Conservation (phyloP, 2,797 vertebrate genomes). For the Gallinago solitaria region DNA sequence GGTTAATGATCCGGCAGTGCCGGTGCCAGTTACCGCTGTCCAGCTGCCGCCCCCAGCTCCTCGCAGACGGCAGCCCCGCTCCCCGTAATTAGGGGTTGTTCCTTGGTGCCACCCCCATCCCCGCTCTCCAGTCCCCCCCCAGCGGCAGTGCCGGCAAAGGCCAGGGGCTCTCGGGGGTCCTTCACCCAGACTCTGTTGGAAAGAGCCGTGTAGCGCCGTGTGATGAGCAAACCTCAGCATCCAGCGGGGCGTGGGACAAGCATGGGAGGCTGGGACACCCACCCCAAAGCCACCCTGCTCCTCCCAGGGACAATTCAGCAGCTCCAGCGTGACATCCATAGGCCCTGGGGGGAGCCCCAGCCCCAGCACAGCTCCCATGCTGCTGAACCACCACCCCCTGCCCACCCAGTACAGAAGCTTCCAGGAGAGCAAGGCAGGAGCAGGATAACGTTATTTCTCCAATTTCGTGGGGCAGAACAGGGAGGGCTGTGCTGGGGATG, state of each 20-base stretch:
- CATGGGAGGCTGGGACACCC: neutral
- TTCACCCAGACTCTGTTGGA: conserved; percentile 4
- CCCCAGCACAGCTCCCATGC: neutral
- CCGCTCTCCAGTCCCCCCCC: neutral
- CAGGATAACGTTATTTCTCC: neutral
- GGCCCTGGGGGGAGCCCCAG: neutral
- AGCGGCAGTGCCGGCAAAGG: neutral
- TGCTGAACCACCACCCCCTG: neutral
- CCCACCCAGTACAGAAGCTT: too few species aligned
- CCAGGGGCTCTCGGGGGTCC: neutral
- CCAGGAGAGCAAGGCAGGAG: neutral
- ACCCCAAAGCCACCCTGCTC: neutral
- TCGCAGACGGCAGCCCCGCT: conserved; percentile 26
- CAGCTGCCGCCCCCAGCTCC: conserved; percentile 7
- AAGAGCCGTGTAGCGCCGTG: neutral
- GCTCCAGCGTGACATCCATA: neutral
- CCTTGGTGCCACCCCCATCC: neutral
- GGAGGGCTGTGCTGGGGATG: neutral
- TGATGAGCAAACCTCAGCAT: neutral
- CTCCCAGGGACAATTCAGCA: neutral
- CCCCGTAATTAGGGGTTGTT: conserved; percentile 56
- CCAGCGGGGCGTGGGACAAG: neutral
- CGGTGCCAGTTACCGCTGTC: conserved; percentile 20
- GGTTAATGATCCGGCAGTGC: conserved; percentile 17
- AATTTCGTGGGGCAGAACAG: neutral